Evolutionary conservation across 1,140 invertebrate genomes (phyloP).

Genomic region (Drosophila persimilis): DNA sequence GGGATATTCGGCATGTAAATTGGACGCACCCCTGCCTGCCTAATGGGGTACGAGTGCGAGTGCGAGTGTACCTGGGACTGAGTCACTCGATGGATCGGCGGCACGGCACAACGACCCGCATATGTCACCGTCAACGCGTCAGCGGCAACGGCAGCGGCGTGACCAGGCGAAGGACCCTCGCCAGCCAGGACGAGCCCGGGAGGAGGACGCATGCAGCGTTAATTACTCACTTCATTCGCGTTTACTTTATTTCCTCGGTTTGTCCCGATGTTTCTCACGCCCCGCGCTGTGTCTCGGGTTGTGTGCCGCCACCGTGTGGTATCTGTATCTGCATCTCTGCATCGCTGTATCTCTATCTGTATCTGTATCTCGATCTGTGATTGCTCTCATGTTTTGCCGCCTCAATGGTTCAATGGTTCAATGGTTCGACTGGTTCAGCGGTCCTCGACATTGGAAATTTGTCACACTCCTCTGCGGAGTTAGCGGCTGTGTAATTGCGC

Average conservation of each 20-base stretch:
- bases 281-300: constrained; percentile 32
- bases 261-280: constrained; percentile 66
- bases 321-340: constrained; percentile 50
- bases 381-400: constrained; percentile 80
- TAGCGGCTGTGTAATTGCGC: constrained; percentile 69
- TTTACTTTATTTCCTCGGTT: constrained; percentile 33
- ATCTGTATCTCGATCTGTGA: constrained; percentile 74
- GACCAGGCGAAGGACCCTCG: constrained; percentile 65
- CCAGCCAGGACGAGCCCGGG: constrained; percentile 29
- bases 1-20: constrained; percentile 62
- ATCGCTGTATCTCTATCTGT: constrained; percentile 48
- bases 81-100: constrained; percentile 26
- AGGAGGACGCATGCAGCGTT: constrained; percentile 72
- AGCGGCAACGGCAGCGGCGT: constrained; percentile 24
- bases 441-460: constrained; percentile 64
- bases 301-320: constrained; percentile 8
- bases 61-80: constrained; percentile 45
- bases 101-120: constrained; percentile 64
- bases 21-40: constrained; percentile 65
- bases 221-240: constrained; percentile 74
- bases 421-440: constrained; percentile 29
- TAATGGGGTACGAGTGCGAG: constrained; percentile 21
- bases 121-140: constrained; percentile 67
- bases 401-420: constrained; percentile 53
- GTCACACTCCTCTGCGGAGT: constrained; percentile 52